Base-by-base conservation (phyloP, 37 sponge, comb jelly and placozoan genomes). In the Bolinopsis microptera region DNA sequence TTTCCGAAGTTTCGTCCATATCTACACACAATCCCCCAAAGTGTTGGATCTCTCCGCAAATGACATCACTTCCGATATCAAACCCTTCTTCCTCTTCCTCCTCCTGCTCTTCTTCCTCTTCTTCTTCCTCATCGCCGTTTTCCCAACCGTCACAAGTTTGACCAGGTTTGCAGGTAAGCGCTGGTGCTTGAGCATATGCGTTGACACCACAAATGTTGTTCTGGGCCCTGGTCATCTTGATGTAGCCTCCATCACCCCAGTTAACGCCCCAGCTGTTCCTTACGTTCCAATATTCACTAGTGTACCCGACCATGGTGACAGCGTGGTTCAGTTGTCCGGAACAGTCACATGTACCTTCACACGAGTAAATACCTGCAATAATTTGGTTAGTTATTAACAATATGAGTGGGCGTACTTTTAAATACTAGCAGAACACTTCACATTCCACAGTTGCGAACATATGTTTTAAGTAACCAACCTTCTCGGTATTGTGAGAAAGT, bases 221-320 rank as follows among this genome's bases (percentile, higher is more conserved):
- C 48, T 86, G 90, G 26, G 90, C 61, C 25, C 90, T 2, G 90
- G 25, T 86, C 90, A 86, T 86, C 61, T 39, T 86, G 90, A 86
- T 86, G 90, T 86, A 86, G 36, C 90, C 90, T 3, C 61, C 90
- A 86, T 86, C 90, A 24, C 90, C 90, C 41, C 41, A 86, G 36
- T 31, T 33, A n/a, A 26, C 26, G 0, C 90, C 90, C 90, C 90
- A 86, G 27, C 28, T 27, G 35, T 86, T 86, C 90, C 90, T 86
- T 2, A 86, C 61, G 26, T 86, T 86, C 90, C 90, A 86, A 48
- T 86, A 86, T 3, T 3, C 30, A 1, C 28, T 24, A 2, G 41
- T 48, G 48, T 86, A 86, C 26, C 90, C 90, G 27, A 40, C 61
- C 3, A 86, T 40, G 48, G 90, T 86, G 48, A 86, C 90, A 21